Evolutionary conservation across 1,140 invertebrate genomes (phyloP), one percentile per base, ranked within the genome.

Genomic region (Drosophila yakuba): DNA sequence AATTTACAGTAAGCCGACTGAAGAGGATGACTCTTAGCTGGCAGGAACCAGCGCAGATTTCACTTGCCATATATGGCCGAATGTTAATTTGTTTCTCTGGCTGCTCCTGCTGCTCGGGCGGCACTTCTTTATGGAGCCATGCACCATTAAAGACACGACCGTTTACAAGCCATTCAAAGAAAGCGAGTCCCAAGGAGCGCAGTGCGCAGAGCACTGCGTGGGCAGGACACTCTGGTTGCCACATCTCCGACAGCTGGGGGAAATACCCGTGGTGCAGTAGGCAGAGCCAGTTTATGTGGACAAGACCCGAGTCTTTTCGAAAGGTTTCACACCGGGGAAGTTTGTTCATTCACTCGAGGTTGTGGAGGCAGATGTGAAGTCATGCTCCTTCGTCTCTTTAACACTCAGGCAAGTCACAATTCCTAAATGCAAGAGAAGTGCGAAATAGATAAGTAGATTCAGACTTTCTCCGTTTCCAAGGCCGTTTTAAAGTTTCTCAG

Each of bases 1-100:
- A 77, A 88, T 88, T 89, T 73, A 88, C 83, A 86, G 82, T 85
- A 85, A 85, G 62, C 81, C 58, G 48, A 83, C 61, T 79, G 55
- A 67, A 54, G 59, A 64, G 57, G 73, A 84, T 78, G 81, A 85
- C 81, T 78, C 74, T 45, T 52, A 68, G 39, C 36, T 61, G 45
- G 56, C 67, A 80, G 62, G 51, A 66, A 78, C 60, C 47, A 54
- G 64, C 61, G 52, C 39, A 58, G 80, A 71, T 86, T 86, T 86
- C 83, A 88, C 83, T 71, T 58, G 81, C 80, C 83, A 25, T 83
- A 76, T 89, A 74, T 67, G 84, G 83, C 36, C 23, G 41, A 64
- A 50, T 39, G 67, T 82, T 73, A 76, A 85, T 81, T 86, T 81
- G 82, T 71, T 64, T 76, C 52, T 62, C 41, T 38, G 52, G 57